phyloP scores from a whole-genome alignment of 2,888 invertebrate genomes.

The Tiliacea citrago region DNA sequence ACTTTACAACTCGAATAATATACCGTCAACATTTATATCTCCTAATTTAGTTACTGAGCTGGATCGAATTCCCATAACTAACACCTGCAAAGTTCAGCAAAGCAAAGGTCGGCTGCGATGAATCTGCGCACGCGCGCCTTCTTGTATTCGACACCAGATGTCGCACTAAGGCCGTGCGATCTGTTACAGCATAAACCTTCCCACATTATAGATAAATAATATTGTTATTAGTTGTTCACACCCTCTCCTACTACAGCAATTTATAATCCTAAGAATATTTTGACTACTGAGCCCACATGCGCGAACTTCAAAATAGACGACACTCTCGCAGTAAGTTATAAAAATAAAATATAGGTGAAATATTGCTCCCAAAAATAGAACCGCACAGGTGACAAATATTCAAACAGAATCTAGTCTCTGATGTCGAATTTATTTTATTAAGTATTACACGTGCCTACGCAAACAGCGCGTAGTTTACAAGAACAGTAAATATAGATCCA shows the following conservation, averaged over 20 bases:
- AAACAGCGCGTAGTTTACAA: conserved; percentile 34
- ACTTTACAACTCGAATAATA: not conserved
- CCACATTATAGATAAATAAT: conserved; percentile 68
- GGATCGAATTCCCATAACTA: conserved; percentile 47
- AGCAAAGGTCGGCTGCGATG: conserved; percentile 76
- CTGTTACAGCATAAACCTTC: conserved; percentile 63
- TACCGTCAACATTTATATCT: conserved; percentile 26
- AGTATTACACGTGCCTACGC: conserved; percentile 11
- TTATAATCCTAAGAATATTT: conserved; percentile 75
- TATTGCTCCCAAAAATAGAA: conserved; percentile 62
- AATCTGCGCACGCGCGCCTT: conserved; percentile 73
- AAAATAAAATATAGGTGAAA: conserved; percentile 74
- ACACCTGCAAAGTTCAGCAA: conserved; percentile 74
- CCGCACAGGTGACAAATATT: conserved; percentile 31
- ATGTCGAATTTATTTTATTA: conserved; percentile 27
- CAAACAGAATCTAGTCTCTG: conserved; percentile 26
- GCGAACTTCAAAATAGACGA: conserved; percentile 79
- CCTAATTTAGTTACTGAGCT: conserved; percentile 40
- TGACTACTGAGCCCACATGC: conserved; percentile 77
- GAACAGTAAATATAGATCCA: conserved; percentile 41
- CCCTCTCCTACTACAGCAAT: conserved; percentile 68
- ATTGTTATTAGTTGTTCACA: conserved; percentile 69
- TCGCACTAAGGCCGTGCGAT: conserved; percentile 52
- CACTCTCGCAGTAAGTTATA: conserved; percentile 73
- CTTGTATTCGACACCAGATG: conserved; percentile 67